A percentile compares a stretch with the other conserved stretches of the same genome.
Conservation (phyloP, 2,113 vertebrate species). For the Chaenogobius annularis region DNA sequence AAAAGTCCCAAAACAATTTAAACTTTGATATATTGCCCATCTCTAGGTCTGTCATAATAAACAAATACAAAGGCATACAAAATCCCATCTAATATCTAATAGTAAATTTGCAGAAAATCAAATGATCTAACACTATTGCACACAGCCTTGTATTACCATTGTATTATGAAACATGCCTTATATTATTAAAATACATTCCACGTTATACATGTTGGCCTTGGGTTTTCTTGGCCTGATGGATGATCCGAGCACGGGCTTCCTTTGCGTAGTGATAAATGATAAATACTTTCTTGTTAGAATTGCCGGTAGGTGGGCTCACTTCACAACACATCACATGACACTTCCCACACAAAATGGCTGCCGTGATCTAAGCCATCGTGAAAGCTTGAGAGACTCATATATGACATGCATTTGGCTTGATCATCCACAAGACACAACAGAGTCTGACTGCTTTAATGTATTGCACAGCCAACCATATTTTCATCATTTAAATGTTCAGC, state of each 20-base stretch:
- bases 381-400: constrained; percentile 17
- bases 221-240: neutral
- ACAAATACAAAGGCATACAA: neutral
- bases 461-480: constrained; percentile 25
- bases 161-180: neutral
- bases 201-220: constrained; percentile 3
- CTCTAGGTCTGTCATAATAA: neutral
- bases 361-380: constrained; percentile 32
- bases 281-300: neutral
- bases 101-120: too few species aligned
- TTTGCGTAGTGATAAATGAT: neutral
- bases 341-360: constrained; percentile 25
- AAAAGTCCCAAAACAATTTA: too few species aligned
- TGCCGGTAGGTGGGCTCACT: constrained; percentile 33
- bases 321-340: neutral
- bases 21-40: too few species aligned
- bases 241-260: neutral
- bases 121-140: too few species aligned
- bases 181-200: neutral
- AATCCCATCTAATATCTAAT: too few species aligned
- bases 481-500: constrained; percentile 35
- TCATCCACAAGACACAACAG: constrained; percentile 38
- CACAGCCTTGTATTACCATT: neutral
- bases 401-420: constrained; percentile 35
- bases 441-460: constrained; percentile 28